Evolutionary conservation across 2,797 vertebrate species (phyloP).

Genomic region (Hypotaenidia okinawae): DNA sequence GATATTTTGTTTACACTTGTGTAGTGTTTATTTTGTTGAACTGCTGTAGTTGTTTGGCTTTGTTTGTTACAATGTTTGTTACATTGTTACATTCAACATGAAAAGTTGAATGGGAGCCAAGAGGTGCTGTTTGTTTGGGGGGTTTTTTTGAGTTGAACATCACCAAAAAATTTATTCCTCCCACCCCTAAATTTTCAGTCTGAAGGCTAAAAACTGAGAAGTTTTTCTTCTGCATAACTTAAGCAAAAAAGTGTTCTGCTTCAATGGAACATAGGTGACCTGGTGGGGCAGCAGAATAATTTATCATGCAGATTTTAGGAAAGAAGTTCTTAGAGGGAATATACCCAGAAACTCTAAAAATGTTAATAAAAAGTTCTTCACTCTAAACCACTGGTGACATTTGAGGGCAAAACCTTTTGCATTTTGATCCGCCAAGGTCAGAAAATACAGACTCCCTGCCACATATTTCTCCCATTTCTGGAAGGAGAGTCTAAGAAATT

Average conservation of each 20-base stretch:
- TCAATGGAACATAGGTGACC: slow-evolving; percentile 28
- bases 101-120: background rate
- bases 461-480: slow-evolving; percentile 6
- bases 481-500: slow-evolving; percentile 30
- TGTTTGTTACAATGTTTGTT: background rate
- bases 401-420: slow-evolving; percentile 47
- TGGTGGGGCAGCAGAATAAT: slow-evolving; percentile 33
- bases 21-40: background rate
- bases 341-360: slow-evolving; percentile 60
- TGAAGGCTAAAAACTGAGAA: slow-evolving; percentile 2
- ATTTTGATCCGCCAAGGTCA: slow-evolving; percentile 53
- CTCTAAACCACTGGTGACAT: slow-evolving; percentile 35
- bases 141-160: background rate
- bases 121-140: background rate
- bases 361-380: slow-evolving; percentile 52
- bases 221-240: slow-evolving; percentile 30
- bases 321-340: slow-evolving; percentile 37
- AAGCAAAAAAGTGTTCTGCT: slow-evolving; percentile 40
- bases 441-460: background rate
- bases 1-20: background rate
- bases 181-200: background rate
- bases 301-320: slow-evolving; percentile 43
- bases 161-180: background rate
- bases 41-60: background rate
- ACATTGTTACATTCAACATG: background rate